Percentiles rank a stretch among this genome's conserved stretches.
Conservation (phyloP, 2,113 vertebrate genomes). For the Phalacrocorax pelagicus region DNA sequence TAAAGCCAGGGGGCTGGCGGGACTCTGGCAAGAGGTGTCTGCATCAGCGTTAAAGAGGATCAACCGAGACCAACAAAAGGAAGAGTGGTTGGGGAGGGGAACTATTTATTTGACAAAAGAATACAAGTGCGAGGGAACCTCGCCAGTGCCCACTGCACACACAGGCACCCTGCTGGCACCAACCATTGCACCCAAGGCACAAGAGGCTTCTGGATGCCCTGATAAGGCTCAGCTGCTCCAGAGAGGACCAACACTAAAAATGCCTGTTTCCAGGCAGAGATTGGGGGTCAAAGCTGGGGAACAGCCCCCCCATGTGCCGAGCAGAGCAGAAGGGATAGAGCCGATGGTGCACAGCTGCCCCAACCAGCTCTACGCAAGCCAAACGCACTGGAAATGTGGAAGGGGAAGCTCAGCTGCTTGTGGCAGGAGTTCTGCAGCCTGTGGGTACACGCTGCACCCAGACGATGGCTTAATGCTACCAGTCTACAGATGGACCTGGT, state of each 20-base stretch:
- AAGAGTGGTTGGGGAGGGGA: background rate
- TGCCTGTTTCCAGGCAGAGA: background rate
- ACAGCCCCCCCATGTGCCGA: accelerated
- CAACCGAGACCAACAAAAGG: background rate
- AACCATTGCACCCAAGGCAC: accelerated
- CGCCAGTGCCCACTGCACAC: background rate
- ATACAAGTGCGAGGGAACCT: background rate
- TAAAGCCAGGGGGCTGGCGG: background rate
- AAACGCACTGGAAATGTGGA: accelerated
- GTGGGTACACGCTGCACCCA: accelerated
- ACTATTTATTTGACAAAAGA: background rate
- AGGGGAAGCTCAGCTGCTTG: background rate
- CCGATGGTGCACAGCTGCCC: background rate
- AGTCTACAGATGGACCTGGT: background rate
- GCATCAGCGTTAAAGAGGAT: background rate
- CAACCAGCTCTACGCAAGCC: background rate
- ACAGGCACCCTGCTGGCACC: background rate
- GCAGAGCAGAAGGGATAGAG: background rate
- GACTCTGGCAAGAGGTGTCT: background rate
- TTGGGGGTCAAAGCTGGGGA: background rate
- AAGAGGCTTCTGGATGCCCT: background rate
- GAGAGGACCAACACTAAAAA: background rate
- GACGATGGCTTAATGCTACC: too few relatives aligned
- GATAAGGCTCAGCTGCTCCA: background rate
- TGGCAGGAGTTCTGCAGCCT: background rate